phyloP scores from a whole-genome alignment of 2,888 invertebrate genomes.

The Hermaeophaga mercurialis region DNA sequence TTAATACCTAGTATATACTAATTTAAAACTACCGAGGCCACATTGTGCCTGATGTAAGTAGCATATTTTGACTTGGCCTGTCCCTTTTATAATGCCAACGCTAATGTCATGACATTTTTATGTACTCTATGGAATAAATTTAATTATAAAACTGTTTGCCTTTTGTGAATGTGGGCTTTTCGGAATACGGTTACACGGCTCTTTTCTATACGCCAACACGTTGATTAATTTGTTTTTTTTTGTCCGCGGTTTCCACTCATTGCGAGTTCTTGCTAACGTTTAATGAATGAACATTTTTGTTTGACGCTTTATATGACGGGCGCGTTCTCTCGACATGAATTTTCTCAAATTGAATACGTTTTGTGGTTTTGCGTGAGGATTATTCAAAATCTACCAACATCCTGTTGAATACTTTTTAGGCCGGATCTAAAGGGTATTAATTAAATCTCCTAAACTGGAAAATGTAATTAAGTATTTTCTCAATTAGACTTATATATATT shows the following conservation, averaged over 20 bases:
- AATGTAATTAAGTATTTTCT: no score
- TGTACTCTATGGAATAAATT: slow-evolving; percentile 42
- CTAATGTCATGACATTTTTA: slow-evolving; percentile 48
- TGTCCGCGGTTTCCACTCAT: background rate
- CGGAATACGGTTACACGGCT: slow-evolving; percentile 36
- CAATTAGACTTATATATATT: no score
- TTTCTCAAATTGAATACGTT: background rate
- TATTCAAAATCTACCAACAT: background rate
- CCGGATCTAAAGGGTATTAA: background rate
- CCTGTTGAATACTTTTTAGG: background rate
- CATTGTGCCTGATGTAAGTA: background rate
- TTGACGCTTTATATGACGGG: slow-evolving; percentile 1
- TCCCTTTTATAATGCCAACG: slow-evolving; percentile 40
- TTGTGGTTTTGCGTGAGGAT: background rate
- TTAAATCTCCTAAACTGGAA: no score
- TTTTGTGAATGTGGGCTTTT: slow-evolving; percentile 38
- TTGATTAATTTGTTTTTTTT: slow-evolving; percentile 33
- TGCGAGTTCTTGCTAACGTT: background rate
- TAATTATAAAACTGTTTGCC: slow-evolving; percentile 43
- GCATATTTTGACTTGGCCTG: slow-evolving; percentile 28
- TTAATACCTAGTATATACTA: slow-evolving; percentile 18
- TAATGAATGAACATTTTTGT: slow-evolving; percentile 36
- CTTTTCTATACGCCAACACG: slow-evolving; percentile 29
- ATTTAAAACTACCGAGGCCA: slow-evolving; percentile 17
- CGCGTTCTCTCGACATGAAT: background rate